Evolutionary conservation across 2,888 invertebrate species (phyloP).

Genomic region (Falcaria lacertinaria): DNA sequence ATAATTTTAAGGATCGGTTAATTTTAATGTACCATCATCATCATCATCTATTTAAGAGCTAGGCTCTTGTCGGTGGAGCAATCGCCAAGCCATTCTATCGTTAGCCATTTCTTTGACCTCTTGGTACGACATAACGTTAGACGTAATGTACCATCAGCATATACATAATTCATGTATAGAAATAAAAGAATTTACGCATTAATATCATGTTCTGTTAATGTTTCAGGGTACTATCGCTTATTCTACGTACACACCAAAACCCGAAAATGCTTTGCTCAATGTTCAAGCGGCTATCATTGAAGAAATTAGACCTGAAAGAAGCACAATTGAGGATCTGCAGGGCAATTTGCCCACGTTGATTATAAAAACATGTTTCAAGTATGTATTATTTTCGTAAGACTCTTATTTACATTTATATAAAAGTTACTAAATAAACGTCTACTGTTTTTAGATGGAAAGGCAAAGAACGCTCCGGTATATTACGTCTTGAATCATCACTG

Average conservation of each 20-base stretch:
- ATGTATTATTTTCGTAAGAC: constrained; percentile 16
- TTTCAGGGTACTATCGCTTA: constrained; percentile 81
- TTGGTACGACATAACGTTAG: too few relatives aligned
- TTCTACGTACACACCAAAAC: constrained; percentile 80
- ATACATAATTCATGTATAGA: too few relatives aligned
- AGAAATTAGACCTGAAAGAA: constrained; percentile 81
- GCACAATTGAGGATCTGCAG: constrained; percentile 82
- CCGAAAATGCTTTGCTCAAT: constrained; percentile 77
- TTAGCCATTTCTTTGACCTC: too few relatives aligned
- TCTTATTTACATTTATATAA: neutral
- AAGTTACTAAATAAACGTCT: too few relatives aligned
- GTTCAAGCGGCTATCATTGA: constrained; percentile 82
- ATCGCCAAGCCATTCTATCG: too few relatives aligned
- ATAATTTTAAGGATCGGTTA: too few relatives aligned
- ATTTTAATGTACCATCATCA: too few relatives aligned
- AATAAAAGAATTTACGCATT: neutral
- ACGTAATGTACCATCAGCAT: too few relatives aligned
- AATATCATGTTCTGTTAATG: neutral
- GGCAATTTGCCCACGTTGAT: constrained; percentile 82
- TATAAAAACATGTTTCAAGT: constrained; percentile 83
- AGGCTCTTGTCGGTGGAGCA: too few relatives aligned
- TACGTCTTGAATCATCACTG: constrained; percentile 80
- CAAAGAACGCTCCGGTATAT: constrained; percentile 78
- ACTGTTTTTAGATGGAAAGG: constrained; percentile 78
- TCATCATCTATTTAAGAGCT: too few relatives aligned